Base-by-base conservation (phyloP, 1,140 invertebrate genomes). In the Atta texana region DNA sequence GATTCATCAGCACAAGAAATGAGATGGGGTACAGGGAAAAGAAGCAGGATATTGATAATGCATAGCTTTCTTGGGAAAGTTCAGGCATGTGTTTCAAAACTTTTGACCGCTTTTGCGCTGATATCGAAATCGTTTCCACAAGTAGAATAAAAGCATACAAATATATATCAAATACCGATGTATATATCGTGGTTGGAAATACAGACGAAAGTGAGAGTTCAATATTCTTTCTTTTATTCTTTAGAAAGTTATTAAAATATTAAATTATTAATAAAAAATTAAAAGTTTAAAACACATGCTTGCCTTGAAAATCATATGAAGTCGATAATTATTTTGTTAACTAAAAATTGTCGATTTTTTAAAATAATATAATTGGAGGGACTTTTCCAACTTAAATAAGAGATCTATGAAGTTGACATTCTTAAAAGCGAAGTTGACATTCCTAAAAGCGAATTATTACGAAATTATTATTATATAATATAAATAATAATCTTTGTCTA, bases 71-170 rank as follows among this genome's bases (percentile, higher is more conserved):
- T 92, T 90, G 90, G 90, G 90, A 93, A 91, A 92, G 87, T 93
- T 87, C 92, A 87, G 92, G 92, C 89, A 87, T 93, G 90, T 92
- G 92, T 92, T 91, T 93, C 92, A 90, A 93, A 93, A 93, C 91
- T 93, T 93, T 92, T 91, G 86, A 84, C 89, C 91, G 87, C 92
- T 91, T 92, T 92, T 90, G 88, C 91, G 59, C 84, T 91, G 81
- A 91, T 84, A 89, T 81, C 78, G 76, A 90, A 94, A 92, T 93
- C 92, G 92, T 93, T 92, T 91, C 87, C 89, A 85, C 59, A 78
- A 87, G 87, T 85, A 86, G 85, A 93, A 91, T 92, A 92, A 92
- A 64, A 87, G 57, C 87, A 86, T 89, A 89, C 85, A 78, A 88
- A 93, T 92, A 92, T 92, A 92, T 85, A 78, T 88, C 75, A 85